Base-by-base conservation (phyloP, 2,888 invertebrate genomes). In the Nomada ruficornis region DNA sequence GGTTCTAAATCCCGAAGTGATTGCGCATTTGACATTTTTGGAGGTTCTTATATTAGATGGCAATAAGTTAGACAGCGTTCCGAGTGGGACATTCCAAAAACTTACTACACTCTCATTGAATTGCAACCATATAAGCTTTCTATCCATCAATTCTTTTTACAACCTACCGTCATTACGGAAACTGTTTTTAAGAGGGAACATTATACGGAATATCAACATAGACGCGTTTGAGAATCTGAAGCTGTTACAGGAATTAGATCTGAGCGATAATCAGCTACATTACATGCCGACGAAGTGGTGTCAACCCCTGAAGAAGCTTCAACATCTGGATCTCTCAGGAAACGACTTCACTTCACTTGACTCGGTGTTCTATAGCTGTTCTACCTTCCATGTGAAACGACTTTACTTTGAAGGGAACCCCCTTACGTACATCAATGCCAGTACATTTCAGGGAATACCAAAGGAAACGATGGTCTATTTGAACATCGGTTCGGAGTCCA, bases 131-230 rank as follows among this genome's bases (percentile, higher is more conserved):
- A 84, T 93, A 20, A 80, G 74, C 2, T 29, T 62, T 9, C 76
- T 93, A 18, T 62, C 70, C 2, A 18, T 81, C 1, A 77, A 84
- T 1, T 47, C 76, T 2, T 90, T 93, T 5, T 44, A 65, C 3
- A 78, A 89, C 29, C 67, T 92, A 5, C 64, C 68, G 2, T 13
- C 64, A 0, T 77, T 93, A 10, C 89, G 77, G 57, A 88, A 85
- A 77, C 81, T 93, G 13, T 83, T 80, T 1, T 60, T 93, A 9
- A 82, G 84, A 4, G 72, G 78, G 0, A 93, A 93, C 72, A 67
- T 55, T 2, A 91, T 93, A 29, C 50, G 44, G 1, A 23, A 59
- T 0, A 85, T 93, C 23, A 80, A 89, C 10, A 64, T 57, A 0
- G 77, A 86, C 13, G 76, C 88, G 0, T 89, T 92, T 47, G 29